Base-by-base conservation (phyloP, 2,797 vertebrate genomes). In the Coendou prehensilis region DNA sequence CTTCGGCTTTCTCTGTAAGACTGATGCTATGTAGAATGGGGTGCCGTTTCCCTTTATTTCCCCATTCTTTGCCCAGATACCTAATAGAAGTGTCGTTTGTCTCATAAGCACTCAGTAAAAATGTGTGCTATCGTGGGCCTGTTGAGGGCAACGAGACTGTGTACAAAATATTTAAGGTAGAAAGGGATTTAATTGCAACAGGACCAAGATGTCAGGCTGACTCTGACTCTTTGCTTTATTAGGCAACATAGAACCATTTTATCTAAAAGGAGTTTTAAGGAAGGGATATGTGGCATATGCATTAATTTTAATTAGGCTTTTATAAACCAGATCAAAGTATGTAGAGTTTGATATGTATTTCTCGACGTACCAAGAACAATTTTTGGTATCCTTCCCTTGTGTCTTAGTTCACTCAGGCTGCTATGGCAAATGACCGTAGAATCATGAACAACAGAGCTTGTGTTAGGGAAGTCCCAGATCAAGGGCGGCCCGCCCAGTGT, bases 171-270 rank as follows among this genome's bases (percentile, higher is more conserved):
- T 41, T 91, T 63, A 75, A 83, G 37, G 73, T 88, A 75, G 71
- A 73, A 54, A 69, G 54, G n/a, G 23, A 0, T 93, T 95, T 41
- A 57, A 45, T 78, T 84, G 41, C 30, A 91, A 45, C 22, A 64
- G 61, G 50, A 64, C 41, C 6, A 45, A 5, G 2, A 59, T 59
- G n/a, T 67, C 22, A 78, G 37, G 13, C 50, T 45, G 59, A 75
- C 17, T 79, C 30, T 96, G 59, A 61, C 26, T 78, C n/a, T 97
- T 91, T 64, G 22, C 61, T 96, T 82, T 82, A 37, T 82, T 83
- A 88, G 67, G 61, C 63, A 61, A 71, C 47, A 47, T 71, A 76
- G 61, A 96, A 28, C 52, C 17, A 41, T 41, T 41, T 41, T 41
- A 41, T 41, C 37, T 41, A 41, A 41, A 41, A 41, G 37, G 37